Base-by-base conservation (phyloP, 1,140 invertebrate genomes). In the Nasonia vitripennis region DNA sequence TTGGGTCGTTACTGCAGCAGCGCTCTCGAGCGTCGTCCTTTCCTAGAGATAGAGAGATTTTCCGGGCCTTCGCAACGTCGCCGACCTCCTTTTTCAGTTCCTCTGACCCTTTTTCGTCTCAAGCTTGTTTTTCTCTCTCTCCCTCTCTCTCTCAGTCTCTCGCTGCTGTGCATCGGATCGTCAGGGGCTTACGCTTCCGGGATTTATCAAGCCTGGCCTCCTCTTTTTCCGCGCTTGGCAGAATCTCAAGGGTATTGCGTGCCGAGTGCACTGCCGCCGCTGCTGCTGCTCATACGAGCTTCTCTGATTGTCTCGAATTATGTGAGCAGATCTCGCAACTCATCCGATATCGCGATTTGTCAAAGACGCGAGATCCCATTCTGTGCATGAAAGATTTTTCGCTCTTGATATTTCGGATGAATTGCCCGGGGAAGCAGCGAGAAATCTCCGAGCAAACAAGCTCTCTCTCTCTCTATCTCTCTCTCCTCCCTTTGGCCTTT, bases 81-180 rank as follows among this genome's bases (percentile, higher is more conserved):
- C 5, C 71, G 71, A 83, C 70, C 70, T 83, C 48, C 80, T 73
- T 70, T 80, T 70, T 34, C 48, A 73, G 23, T 14, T 71, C 27
- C 31, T 17, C n/a, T 67, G 23, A 41, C 45, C 48, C 41, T 62
- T 20, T 55, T 34, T 20, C 77, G 20, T 62, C 62, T 45, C 68
- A n/a, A 20, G 41, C 68, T 73, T 83, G 17, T 83, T 83, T 48
- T 48, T 83, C 62, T 73, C 70, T 68, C 14, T 83, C 34, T 67
- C n/a, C 67, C 23, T 2, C 27, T 27, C 27, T 67, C 41, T 67
- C 27, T 67, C 31, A 34, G 14, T 67, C n/a, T 79, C 45, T 67
- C 4, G 1, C 20, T 67, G 2, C 51, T 3, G 41, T 78, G 75
- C 75, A 78, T 51, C n/a, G 45, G 75, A 55, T 78, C 75, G 45